These are phyloP conservation scores for Mungos mungo DNA, from an alignment of 2,113 vertebrate genomes.

Conservation along the genomic window DNA sequence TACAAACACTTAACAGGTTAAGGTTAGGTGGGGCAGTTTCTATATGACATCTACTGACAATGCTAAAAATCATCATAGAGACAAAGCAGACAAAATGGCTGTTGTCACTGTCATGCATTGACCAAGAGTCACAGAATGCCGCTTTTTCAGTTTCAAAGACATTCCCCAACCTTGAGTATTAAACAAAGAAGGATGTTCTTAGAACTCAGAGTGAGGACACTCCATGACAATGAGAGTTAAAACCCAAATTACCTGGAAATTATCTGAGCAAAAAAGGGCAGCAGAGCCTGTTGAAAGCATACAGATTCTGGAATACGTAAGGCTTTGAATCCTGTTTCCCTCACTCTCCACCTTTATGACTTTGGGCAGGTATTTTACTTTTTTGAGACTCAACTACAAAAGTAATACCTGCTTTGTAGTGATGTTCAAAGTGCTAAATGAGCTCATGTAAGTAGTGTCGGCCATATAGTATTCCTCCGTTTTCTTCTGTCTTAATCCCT, in stretches of 20 bases:
- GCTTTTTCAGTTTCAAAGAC: background rate
- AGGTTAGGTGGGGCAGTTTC: background rate
- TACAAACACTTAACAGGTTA: background rate
- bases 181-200: background rate
- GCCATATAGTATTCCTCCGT: background rate
- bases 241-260: background rate
- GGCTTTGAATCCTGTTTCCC: background rate
- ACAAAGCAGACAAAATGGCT: background rate
- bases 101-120: background rate
- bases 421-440: background rate
- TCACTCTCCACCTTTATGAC: background rate
- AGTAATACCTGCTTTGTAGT: background rate
- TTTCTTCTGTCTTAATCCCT: background rate
- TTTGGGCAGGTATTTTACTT: background rate
- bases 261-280: background rate
- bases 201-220: background rate
- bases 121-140: background rate
- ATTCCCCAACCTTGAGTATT: background rate
- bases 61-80: background rate
- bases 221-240: background rate
- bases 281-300: background rate
- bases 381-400: background rate
- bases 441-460: background rate
- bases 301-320: background rate
- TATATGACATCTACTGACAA: background rate